Base-by-base conservation (phyloP, 2,888 invertebrate genomes). In the Oithona nana region DNA sequence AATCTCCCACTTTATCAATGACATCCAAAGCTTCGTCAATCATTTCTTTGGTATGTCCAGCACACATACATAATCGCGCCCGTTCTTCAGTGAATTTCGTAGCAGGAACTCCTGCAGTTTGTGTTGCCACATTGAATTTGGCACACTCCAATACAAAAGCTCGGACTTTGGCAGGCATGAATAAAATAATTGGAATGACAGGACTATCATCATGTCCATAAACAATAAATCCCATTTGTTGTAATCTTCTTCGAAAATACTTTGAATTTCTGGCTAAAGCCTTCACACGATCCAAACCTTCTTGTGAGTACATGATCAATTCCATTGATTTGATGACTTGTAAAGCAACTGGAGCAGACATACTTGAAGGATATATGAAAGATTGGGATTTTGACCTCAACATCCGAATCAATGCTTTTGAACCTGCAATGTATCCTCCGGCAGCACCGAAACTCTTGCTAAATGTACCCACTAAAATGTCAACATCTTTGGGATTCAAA, bases 401-500 rank as follows among this genome's bases (percentile, higher is more conserved):
- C 54, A 61, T 49, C 22, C 48, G n/a, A 28, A 64, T 60, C 31
- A 64, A 55, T 16, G 31, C 86, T 79, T 84, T 84, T 28, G 83
- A 78, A 64, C 95, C 95, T 6, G 89, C 95, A 67, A 97, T 86
- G 73, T 97, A 97, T 11, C 97, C 97, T 56, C 97, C 97, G 65
- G 90, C 86, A 57, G 93, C 88, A 61, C 90, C 94, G 76, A 97
- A 98, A 73, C 95, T 95, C 77, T 98, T 98, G 1, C 97, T 97
- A 73, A 93, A 94, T 28, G 97, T 98, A 68, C 97, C 97, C 97
- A 98, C 98, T 66, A 94, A 79, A 69, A 89, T 83, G 71, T 98
- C 97, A 22, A 98, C 80, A 70, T 95, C 88, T 2, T 73, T 75
- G 0, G 94, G 84, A 75, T 84, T 77, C 65, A 85, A 81, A 54